Evolutionary conservation across 2,113 vertebrate genomes (phyloP), one percentile per base, ranked within the genome.

Genomic region (Pelodiscus sinensis): DNA sequence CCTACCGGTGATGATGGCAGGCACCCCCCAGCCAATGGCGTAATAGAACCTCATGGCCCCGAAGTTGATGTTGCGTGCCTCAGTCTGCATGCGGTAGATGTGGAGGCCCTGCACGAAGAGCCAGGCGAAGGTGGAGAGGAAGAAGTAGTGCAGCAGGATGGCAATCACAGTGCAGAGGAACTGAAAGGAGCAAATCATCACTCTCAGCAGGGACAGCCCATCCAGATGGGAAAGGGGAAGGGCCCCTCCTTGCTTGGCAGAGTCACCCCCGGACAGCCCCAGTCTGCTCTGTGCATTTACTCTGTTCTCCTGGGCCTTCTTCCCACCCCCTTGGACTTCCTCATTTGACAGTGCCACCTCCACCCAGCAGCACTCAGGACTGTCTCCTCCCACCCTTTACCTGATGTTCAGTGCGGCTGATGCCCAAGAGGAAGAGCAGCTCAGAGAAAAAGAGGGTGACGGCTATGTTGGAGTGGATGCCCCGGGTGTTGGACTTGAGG

Each of bases 11-110:
- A 99, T 99, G 92, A 99, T 99, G n/a, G 99, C 99, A 0, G 99
- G 99, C 50, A 99, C 99, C 0, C 99, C 99, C 99, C 99, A 99
- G 96, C 99, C 99, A 5, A 99, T 99, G 96, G 99, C 99, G 0
- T 99, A 99, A 97, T 99, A 99, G 98, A 99, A 99, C 90, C 99
- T 98, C 99, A 99, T 99, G 94, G 99, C 99, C 2, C 99, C 99
- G 0, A 98, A 99, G 98, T 99, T 99, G 96, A 99, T 97, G 4
- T 99, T 99, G 84, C 99, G 98, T 4, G 98, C 99, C 97, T 99
- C 99, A 0, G 99, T 99, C 97, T 99, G 99, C 99, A 99, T 99
- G 85, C 99, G 98, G 97, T 99, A 99, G 96, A 99, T 98, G 92
- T 99, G 99, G 83, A 99, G 99, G 50, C 99, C 99, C 94, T 99